Conservation (phyloP, 2,797 vertebrate genomes). For the Chaunax sp. region DNA sequence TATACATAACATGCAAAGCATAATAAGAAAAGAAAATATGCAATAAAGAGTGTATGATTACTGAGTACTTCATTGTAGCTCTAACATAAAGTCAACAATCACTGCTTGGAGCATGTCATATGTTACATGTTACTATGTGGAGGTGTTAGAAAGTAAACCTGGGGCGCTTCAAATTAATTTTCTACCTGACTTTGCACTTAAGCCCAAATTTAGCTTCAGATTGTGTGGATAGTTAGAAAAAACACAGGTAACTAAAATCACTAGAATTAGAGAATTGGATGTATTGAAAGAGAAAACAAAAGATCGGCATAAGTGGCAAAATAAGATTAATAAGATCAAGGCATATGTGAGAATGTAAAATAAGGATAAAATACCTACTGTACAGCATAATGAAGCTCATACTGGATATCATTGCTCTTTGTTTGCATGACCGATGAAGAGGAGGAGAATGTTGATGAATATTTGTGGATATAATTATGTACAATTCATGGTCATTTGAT, state of each 20-base stretch:
- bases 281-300: conserved; percentile 8
- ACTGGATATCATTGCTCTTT: conserved; percentile 2
- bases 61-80: background rate
- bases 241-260: too few species aligned
- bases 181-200: background rate
- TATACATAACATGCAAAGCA: conserved; percentile 3
- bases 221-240: too few species aligned
- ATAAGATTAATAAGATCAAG: conserved; percentile 7
- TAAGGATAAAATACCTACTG: too few species aligned
- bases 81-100: background rate
- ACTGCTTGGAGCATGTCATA: too few species aligned
- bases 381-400: too few species aligned
- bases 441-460: too few species aligned
- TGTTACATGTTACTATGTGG: background rate
- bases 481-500: conserved; percentile 2
- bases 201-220: too few species aligned
- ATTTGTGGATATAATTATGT: background rate
- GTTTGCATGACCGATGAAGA: conserved; percentile 16
- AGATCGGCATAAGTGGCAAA: background rate
- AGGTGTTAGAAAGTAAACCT: conserved; percentile 7
- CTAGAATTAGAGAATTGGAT: background rate
- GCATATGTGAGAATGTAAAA: too few species aligned
- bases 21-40: background rate
- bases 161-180: conserved; percentile 13
- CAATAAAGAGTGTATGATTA: background rate